phyloP scores from a whole-genome alignment of 2,797 vertebrate genomes.

The Otolemur crassicaudatus region DNA sequence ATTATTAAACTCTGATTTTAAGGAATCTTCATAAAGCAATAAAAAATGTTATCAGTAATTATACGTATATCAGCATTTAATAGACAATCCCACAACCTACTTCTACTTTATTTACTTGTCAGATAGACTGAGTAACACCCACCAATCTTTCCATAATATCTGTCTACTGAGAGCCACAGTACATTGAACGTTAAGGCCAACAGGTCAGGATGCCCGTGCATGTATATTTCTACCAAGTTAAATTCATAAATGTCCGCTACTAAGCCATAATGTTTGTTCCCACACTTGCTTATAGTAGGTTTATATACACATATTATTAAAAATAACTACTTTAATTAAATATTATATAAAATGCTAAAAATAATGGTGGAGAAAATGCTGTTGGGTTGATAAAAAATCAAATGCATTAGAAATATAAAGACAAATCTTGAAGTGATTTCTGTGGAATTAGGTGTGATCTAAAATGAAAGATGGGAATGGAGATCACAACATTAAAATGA shows the following conservation, averaged over 20 bases:
- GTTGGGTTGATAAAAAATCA: neutral
- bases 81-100: neutral
- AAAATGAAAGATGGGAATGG: neutral
- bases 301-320: neutral
- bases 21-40: neutral
- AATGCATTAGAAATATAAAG: neutral
- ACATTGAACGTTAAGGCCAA: neutral
- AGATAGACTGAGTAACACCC: neutral
- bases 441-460: neutral
- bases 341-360: conserved; percentile 8
- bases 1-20: neutral
- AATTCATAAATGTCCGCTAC: neutral
- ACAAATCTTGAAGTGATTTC: neutral
- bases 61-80: neutral
- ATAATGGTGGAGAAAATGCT: neutral
- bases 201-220: neutral
- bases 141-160: neutral
- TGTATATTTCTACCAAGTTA: neutral
- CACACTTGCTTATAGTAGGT: neutral
- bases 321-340: neutral
- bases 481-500: neutral
- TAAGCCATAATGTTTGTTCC: neutral
- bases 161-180: neutral
- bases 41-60: neutral
- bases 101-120: neutral